Conservation (phyloP, 2,888 invertebrate species). For the Tetragnatha montana region DNA sequence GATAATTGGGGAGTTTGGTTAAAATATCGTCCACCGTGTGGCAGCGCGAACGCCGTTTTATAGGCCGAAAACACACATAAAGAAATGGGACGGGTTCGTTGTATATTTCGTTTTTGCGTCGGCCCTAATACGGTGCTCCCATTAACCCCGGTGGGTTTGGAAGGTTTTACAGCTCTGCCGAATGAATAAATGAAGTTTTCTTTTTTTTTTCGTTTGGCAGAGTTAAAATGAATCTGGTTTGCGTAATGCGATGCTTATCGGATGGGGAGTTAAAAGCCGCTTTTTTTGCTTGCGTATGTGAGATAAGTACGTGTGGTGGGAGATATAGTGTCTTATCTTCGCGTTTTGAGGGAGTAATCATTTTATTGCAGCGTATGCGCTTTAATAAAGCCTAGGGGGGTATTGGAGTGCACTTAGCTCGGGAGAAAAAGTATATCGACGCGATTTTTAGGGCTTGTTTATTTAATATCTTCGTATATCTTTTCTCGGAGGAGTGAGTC, state of each 20-base stretch:
- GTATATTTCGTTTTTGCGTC: not conserved
- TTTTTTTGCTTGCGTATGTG: too few species aligned
- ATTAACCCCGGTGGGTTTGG: not conserved
- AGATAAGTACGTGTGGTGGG: too few species aligned
- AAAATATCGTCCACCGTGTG: conserved; percentile 48
- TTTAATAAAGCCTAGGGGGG: too few species aligned
- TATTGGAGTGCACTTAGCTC: too few species aligned
- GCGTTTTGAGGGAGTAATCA: too few species aligned
- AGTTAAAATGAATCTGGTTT: not conserved
- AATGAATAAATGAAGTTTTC: not conserved
- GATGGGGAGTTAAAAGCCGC: too few species aligned
- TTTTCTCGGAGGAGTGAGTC: too few species aligned
- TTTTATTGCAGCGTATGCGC: too few species aligned
- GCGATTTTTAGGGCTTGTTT: too few species aligned
- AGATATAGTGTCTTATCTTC: too few species aligned
- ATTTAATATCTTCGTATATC: too few species aligned
- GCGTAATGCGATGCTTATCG: not conserved
- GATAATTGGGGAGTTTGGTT: conserved; percentile 58
- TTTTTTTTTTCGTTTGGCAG: not conserved
- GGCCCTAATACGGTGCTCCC: not conserved
- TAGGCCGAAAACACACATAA: conserved; percentile 44
- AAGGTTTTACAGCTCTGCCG: not conserved
- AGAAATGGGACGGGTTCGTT: conserved; percentile 19
- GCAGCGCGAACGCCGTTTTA: conserved; percentile 35
- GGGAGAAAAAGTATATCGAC: too few species aligned